Evolutionary conservation across 2,113 vertebrate species (phyloP).

Genomic region (Neomonachus schauinslandi): DNA sequence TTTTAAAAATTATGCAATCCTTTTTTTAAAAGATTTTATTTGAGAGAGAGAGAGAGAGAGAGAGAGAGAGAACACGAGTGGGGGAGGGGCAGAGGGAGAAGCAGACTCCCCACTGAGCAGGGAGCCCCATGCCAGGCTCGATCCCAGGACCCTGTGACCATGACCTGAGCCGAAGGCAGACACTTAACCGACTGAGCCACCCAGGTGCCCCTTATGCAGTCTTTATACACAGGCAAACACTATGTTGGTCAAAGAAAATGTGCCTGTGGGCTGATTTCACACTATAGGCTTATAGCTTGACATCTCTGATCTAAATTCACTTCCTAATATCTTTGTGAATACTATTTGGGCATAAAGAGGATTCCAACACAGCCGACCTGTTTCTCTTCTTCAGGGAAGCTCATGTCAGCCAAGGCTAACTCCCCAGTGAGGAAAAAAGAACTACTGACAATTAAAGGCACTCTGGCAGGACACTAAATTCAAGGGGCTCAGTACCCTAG

Average conservation of each 20-base stretch:
- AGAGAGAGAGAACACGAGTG: background rate
- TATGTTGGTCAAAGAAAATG: background rate
- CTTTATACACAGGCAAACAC: background rate
- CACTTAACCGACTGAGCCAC: background rate
- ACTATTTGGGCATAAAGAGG: background rate
- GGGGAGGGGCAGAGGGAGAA: background rate
- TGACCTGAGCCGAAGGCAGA: background rate
- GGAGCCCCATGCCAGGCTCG: background rate
- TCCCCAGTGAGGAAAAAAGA: background rate
- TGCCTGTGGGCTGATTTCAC: constrained; percentile 29
- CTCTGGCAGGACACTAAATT: background rate
- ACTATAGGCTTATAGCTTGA: background rate
- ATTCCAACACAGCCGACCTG: background rate
- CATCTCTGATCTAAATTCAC: constrained; percentile 44
- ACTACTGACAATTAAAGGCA: background rate
- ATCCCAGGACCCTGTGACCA: background rate
- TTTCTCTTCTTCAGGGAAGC: background rate
- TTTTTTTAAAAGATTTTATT: background rate
- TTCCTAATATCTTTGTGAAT: constrained; percentile 31
- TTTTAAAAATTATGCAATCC: background rate
- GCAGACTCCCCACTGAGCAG: background rate
- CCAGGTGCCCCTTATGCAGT: background rate
- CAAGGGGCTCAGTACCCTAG: background rate
- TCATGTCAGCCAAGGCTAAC: background rate
- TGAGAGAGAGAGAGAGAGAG: background rate